A percentile compares a stretch with the other conserved stretches of the same genome.
phyloP scores from a whole-genome alignment of 2,888 invertebrate genomes.

The Lasioglossum leucozonium region DNA sequence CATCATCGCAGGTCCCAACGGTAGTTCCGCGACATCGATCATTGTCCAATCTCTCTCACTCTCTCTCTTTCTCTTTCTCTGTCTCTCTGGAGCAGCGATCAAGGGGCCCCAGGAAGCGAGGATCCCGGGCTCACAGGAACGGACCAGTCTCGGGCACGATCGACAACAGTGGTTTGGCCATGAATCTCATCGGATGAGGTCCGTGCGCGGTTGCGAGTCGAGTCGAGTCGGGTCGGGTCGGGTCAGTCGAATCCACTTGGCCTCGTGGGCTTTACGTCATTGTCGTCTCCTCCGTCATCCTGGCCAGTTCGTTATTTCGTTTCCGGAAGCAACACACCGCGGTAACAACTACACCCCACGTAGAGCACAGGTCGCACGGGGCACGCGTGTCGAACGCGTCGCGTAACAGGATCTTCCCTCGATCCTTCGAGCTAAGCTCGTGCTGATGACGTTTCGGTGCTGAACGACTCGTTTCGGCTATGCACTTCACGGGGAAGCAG shows the following conservation, averaged over 20 bases:
- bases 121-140: conserved; percentile 5
- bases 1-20: conserved; percentile 22
- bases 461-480: conserved; percentile 81
- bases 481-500: conserved; percentile 80
- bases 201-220: neutral
- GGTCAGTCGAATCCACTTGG: conserved; percentile 44
- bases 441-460: conserved; percentile 51
- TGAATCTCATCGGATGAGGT: neutral
- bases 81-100: neutral
- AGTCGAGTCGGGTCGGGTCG: conserved; percentile 8
- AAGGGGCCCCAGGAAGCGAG: conserved; percentile 8
- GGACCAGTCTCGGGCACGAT: neutral
- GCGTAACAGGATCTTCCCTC: conserved; percentile 12
- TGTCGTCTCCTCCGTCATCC: conserved; percentile 63
- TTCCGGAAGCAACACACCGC: conserved; percentile 41
- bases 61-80: too few relatives aligned
- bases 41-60: conserved; percentile 24
- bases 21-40: conserved; percentile 34
- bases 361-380: conserved; percentile 3
- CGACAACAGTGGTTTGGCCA: neutral
- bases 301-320: conserved; percentile 42
- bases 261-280: conserved; percentile 66
- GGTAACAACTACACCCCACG: conserved; percentile 11
- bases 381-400: conserved; percentile 20
- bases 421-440: conserved; percentile 27